These are phyloP conservation scores for Lasioglossum calceatum DNA, from an alignment of 2,888 invertebrate species.

Conservation along the genomic window DNA sequence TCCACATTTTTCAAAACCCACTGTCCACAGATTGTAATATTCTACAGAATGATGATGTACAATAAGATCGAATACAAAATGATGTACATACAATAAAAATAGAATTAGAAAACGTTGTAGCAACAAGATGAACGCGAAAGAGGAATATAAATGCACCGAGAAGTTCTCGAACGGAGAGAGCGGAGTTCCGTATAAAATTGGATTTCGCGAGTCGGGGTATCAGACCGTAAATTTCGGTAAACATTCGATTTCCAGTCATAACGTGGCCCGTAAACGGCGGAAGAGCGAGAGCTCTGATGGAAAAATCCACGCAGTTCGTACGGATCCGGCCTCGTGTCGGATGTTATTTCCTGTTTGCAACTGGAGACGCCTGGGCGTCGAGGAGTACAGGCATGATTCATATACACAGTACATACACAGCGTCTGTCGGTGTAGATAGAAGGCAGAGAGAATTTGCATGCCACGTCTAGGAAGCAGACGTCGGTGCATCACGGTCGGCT, in stretches of 20 bases:
- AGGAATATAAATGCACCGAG: not conserved
- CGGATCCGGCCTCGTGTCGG: not conserved
- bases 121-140: not conserved
- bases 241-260: not conserved
- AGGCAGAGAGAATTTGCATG: conserved; percentile 65
- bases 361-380: conserved; percentile 49
- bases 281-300: not conserved
- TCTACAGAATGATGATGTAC: no score
- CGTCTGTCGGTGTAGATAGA: conserved; percentile 40
- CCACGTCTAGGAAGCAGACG: conserved; percentile 57
- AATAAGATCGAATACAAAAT: no score
- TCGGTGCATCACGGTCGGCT: conserved; percentile 25
- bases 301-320: not conserved
- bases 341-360: conserved; percentile 64
- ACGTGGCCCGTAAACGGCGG: not conserved
- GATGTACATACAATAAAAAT: not conserved
- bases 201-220: not conserved
- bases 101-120: not conserved
- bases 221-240: not conserved
- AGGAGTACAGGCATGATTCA: conserved; percentile 60
- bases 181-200: not conserved
- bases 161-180: not conserved
- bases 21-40: no score
- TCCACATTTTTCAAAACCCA: not conserved
- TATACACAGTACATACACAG: not conserved